These are phyloP conservation scores for Notodonta dromedarius DNA, from an alignment of 2,888 invertebrate species.

Conservation along the genomic window DNA sequence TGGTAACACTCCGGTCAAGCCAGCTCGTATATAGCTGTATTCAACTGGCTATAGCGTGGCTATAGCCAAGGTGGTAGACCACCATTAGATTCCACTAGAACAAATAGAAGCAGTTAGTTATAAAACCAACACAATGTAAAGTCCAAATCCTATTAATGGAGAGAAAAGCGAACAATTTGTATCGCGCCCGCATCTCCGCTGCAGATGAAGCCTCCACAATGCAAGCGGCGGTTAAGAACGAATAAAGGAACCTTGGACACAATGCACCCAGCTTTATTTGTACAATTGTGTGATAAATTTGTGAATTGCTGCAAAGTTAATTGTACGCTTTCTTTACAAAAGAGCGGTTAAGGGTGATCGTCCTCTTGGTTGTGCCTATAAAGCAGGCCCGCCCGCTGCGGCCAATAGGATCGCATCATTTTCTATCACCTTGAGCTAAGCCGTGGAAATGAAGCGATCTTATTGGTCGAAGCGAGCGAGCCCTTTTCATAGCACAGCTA, in stretches of 20 bases:
- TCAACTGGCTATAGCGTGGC: too few species aligned
- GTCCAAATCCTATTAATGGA: constrained; percentile 46
- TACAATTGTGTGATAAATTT: constrained; percentile 4
- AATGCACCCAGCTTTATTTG: constrained; percentile 5
- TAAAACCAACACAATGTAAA: constrained; percentile 33
- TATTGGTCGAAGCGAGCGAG: too few species aligned
- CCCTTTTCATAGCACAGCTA: too few species aligned
- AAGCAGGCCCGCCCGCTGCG: too few species aligned
- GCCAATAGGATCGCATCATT: too few species aligned
- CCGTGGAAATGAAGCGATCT: too few species aligned
- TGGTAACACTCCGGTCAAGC: too few species aligned
- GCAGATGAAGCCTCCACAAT: constrained; percentile 62
- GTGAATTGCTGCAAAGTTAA: constrained; percentile 1
- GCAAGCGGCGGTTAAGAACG: constrained; percentile 46
- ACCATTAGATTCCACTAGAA: too few species aligned
- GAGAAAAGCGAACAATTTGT: constrained; percentile 47
- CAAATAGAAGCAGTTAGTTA: constrained; percentile 15
- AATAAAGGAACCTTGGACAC: constrained; percentile 26
- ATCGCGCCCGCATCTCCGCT: constrained; percentile 41
- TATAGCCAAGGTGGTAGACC: too few species aligned
- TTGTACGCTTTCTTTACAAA: not conserved
- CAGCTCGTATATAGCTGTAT: too few species aligned
- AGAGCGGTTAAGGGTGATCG: not conserved
- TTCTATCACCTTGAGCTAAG: too few species aligned
- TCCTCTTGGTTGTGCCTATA: too few species aligned